These are phyloP conservation scores for Trachurus trachurus DNA, from an alignment of 2,797 vertebrate genomes.

Conservation along the genomic window DNA sequence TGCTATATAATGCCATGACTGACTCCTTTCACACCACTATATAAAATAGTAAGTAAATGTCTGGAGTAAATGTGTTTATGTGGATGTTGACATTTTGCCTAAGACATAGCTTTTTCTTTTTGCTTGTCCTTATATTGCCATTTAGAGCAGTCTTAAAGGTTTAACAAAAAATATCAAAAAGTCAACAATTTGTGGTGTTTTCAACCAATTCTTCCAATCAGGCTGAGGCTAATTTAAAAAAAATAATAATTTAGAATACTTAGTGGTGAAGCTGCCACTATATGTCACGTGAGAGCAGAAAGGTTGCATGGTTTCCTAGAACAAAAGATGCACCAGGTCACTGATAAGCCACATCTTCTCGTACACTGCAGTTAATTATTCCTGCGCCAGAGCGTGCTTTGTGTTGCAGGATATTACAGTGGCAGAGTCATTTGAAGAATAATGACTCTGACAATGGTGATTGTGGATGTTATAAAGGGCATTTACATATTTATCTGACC, in stretches of 20 bases:
- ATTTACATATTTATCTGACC: slow-evolving; percentile 7
- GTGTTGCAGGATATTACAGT: not conserved
- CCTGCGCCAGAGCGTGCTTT: not conserved
- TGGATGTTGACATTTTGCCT: no score
- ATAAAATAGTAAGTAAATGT: no score
- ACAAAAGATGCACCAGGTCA: not conserved
- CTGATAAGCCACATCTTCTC: not conserved
- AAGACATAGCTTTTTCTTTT: no score
- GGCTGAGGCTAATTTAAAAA: not conserved
- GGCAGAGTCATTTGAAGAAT: slow-evolving; percentile 1
- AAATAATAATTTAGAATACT: not conserved
- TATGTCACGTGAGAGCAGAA: not conserved
- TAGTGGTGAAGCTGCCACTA: not conserved
- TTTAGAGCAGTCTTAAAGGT: not conserved
- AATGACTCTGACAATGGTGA: not conserved
- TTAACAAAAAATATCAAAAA: not conserved
- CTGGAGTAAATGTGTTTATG: no score
- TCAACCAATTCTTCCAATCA: not conserved
- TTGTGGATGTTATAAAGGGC: slow-evolving; percentile 3
- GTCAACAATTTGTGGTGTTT: not conserved
- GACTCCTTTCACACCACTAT: no score
- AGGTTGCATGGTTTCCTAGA: not conserved
- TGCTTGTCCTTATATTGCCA: no score
- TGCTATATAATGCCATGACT: no score
- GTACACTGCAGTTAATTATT: not conserved